Conservation (phyloP, 2,888 invertebrate species). For the Drosophila borealis region DNA sequence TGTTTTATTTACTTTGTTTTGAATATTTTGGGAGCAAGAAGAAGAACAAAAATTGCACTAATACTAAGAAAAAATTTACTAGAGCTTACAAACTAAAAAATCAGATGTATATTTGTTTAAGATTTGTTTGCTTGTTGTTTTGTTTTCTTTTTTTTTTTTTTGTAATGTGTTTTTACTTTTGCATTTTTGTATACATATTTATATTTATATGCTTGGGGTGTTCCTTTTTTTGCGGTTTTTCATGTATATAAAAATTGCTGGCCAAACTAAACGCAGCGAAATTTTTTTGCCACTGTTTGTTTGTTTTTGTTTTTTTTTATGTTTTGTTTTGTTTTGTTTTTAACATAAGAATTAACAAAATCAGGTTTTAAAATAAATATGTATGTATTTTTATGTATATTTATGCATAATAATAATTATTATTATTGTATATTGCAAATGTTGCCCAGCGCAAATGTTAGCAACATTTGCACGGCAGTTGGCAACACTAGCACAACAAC, state of each 20-base stretch:
- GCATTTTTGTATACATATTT: constrained; percentile 40
- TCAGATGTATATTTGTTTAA: constrained; percentile 81
- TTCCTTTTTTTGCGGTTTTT: constrained; percentile 22
- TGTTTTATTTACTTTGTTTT: constrained; percentile 44
- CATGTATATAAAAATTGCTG: constrained; percentile 55
- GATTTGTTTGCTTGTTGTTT: constrained; percentile 53
- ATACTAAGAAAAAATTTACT: constrained; percentile 83
- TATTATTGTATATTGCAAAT: constrained; percentile 78
- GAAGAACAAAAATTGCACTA: constrained; percentile 77
- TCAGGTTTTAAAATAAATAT: constrained; percentile 78
- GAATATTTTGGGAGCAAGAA: constrained; percentile 71
- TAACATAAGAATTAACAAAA: constrained; percentile 81
- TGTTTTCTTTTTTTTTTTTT: constrained; percentile 4
- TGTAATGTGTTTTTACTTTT: constrained; percentile 24
- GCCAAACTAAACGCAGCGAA: constrained; percentile 45
- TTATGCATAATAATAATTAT: constrained; percentile 64
- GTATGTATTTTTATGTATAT: constrained; percentile 53
- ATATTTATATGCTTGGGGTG: constrained; percentile 20
- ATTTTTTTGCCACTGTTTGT: constrained; percentile 43
- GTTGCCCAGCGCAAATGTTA: constrained; percentile 79
- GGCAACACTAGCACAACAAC: constrained; percentile 80
- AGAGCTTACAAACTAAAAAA: constrained; percentile 82
- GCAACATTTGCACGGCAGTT: constrained; percentile 80
- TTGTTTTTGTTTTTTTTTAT: constrained; percentile 27
- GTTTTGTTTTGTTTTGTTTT: constrained; percentile 24